phyloP scores from a whole-genome alignment of 1,140 invertebrate species.

The Sinella curviseta region DNA sequence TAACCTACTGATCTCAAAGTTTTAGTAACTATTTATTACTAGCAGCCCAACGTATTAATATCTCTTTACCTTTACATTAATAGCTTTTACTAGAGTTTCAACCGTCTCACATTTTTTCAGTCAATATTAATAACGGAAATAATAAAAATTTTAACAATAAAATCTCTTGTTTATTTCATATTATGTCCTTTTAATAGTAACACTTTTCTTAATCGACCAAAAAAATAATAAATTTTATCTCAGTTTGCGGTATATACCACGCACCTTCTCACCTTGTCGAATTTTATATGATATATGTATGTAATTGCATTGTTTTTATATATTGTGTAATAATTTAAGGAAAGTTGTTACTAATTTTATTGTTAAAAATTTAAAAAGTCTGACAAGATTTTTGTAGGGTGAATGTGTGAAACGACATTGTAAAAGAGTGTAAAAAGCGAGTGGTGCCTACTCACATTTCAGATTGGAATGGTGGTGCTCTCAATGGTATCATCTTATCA shows the following conservation, averaged over 20 bases:
- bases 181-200: neutral
- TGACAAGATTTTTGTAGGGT: neutral
- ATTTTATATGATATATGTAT: neutral
- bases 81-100: neutral
- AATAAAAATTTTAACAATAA: neutral
- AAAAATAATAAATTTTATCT: neutral
- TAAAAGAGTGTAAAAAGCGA: too few species aligned
- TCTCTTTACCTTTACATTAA: neutral
- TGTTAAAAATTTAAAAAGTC: neutral
- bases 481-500: neutral
- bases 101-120: neutral
- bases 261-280: too few species aligned
- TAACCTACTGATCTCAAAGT: constrained; percentile 19
- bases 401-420: too few species aligned
- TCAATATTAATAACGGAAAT: neutral
- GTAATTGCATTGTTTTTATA: neutral
- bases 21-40: constrained; percentile 8
- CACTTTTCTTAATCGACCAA: neutral
- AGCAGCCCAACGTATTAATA: constrained; percentile 7
- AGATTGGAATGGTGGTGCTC: neutral
- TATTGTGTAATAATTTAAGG: neutral
- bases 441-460: too few species aligned
- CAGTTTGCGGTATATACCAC: neutral
- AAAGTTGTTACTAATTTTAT: neutral
- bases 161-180: too few species aligned